Conservation (phyloP, 2,113 vertebrate species). For the Microcebus murinus region DNA sequence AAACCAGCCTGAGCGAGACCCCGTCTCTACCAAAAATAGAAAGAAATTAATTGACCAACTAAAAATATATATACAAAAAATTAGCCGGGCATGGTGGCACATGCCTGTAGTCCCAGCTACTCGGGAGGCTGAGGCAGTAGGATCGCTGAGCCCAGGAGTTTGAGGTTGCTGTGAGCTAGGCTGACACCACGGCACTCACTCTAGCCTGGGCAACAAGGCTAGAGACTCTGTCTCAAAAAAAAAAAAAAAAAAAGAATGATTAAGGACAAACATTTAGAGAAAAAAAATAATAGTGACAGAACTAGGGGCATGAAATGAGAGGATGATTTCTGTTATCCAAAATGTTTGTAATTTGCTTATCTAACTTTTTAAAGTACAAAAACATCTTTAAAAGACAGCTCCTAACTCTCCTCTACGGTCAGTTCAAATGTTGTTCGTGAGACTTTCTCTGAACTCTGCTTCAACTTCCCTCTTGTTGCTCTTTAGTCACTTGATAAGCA, state of each 20-base stretch:
- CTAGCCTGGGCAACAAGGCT: no score
- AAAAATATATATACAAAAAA: no score
- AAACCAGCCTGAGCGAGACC: no score
- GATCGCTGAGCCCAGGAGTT: no score
- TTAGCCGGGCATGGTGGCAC: no score
- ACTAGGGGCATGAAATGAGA: neutral
- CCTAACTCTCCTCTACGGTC: neutral
- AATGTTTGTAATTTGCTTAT: neutral
- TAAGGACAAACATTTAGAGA: neutral
- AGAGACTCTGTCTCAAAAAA: no score
- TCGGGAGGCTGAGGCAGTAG: no score
- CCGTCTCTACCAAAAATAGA: no score
- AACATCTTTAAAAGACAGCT: constrained; percentile 28
- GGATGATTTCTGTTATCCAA: neutral
- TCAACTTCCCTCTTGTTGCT: neutral
- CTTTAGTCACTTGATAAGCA: neutral
- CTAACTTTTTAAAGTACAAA: neutral
- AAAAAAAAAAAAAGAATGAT: neutral
- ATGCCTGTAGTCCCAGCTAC: no score
- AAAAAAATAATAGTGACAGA: neutral
- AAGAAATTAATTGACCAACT: no score
- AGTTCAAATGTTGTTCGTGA: neutral
- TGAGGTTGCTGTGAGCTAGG: no score
- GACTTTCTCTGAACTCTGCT: neutral
- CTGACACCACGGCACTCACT: no score